These are phyloP conservation scores for Baccha elongata DNA, from an alignment of 2,888 invertebrate genomes.

Conservation along the genomic window DNA sequence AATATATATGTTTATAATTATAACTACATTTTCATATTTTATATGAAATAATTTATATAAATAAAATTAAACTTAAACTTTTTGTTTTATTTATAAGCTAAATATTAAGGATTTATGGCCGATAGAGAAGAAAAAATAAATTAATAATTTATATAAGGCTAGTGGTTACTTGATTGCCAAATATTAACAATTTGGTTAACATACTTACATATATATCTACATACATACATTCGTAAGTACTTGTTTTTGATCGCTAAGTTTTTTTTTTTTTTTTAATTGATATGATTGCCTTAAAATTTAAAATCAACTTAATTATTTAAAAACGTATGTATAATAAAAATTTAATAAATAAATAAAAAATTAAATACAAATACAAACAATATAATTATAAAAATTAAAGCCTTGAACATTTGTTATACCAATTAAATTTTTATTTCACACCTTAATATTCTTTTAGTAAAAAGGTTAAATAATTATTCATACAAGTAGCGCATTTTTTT, in stretches of 20 bases:
- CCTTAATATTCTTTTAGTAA: no score
- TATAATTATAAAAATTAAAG: no score
- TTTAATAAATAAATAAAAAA: no score
- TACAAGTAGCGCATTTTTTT: constrained; percentile 14
- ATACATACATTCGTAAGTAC: constrained; percentile 18
- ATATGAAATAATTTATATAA: neutral
- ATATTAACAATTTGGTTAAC: constrained; percentile 16
- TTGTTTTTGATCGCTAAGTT: constrained; percentile 7
- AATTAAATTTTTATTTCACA: no score
- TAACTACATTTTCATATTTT: neutral
- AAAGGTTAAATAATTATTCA: neutral
- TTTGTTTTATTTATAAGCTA: neutral
- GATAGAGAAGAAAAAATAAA: neutral
- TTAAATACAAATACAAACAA: no score
- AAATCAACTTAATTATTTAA: neutral
- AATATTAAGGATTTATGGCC: neutral
- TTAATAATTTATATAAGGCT: constrained; percentile 12
- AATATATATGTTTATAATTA: neutral
- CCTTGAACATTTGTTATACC: no score
- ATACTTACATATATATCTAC: neutral
- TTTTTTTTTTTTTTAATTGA: constrained; percentile 3
- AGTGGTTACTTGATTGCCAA: constrained; percentile 35
- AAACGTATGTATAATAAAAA: no score
- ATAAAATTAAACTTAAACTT: constrained; percentile 2
- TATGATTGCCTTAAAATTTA: constrained; percentile 29